Conservation (phyloP, 2,888 invertebrate species). For the Dryocosmus kuriphilus region DNA sequence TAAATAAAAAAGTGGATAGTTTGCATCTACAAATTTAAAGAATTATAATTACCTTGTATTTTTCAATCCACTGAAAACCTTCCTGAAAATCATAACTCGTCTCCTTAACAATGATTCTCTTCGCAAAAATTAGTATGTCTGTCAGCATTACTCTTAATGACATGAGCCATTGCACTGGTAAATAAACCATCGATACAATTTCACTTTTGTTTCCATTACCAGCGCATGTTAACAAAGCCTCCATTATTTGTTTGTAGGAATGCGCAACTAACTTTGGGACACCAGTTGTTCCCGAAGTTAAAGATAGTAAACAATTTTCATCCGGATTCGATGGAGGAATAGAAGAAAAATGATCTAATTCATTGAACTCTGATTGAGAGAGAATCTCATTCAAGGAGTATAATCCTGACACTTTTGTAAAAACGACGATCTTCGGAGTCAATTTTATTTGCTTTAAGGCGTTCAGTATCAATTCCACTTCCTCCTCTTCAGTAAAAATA, state of each 20-base stretch:
- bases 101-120: neutral
- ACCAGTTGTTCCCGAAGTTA: neutral
- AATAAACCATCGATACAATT: neutral
- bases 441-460: slow-evolving; percentile 45
- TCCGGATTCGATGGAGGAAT: neutral
- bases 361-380: slow-evolving; percentile 49
- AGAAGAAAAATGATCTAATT: slow-evolving; percentile 59
- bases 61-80: neutral
- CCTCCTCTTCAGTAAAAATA: slow-evolving; percentile 56
- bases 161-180: neutral
- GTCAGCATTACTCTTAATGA: neutral
- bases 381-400: slow-evolving; percentile 59
- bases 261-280: neutral
- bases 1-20: no score
- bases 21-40: no score
- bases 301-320: neutral
- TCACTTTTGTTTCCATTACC: neutral
- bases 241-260: slow-evolving; percentile 5
- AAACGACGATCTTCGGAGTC: slow-evolving; percentile 57
- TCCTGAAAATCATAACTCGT: neutral
- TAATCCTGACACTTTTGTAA: slow-evolving; percentile 55
- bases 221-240: neutral
- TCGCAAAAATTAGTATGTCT: neutral
- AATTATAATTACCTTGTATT: neutral
- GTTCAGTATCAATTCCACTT: slow-evolving; percentile 43